phyloP scores from a whole-genome alignment of 2,888 invertebrate species.

The Cheilosia scutellata region DNA sequence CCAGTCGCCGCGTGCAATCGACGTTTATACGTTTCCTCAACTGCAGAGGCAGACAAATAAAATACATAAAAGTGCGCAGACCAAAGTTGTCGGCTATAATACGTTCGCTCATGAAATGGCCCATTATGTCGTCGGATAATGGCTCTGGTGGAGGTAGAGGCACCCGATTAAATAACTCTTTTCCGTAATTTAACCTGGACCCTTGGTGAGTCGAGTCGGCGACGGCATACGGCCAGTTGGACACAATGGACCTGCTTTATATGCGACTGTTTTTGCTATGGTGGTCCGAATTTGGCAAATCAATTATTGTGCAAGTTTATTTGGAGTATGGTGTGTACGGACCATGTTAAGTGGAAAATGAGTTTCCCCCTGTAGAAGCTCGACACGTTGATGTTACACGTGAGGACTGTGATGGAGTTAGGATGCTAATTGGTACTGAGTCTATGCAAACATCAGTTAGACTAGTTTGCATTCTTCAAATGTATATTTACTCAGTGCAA shows the following conservation, averaged over 20 bases:
- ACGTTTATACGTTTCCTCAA: neutral
- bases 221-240: neutral
- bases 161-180: constrained; percentile 23
- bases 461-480: neutral
- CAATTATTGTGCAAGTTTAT: constrained; percentile 61
- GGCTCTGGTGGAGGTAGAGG: constrained; percentile 3
- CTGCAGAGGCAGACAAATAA: constrained; percentile 43
- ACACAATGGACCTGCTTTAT: constrained; percentile 15
- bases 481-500: constrained; percentile 3
- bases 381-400: constrained; percentile 16
- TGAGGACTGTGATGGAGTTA: neutral
- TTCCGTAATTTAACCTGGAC: constrained; percentile 39
- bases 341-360: constrained; percentile 3
- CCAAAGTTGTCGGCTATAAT: constrained; percentile 14
- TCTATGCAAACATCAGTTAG: neutral
- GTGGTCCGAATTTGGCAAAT: constrained; percentile 67
- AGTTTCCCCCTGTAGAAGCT: constrained; percentile 8
- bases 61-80: constrained; percentile 23
- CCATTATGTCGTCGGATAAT: constrained; percentile 28
- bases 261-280: constrained; percentile 16
- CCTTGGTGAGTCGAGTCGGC: constrained; percentile 15
- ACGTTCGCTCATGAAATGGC: constrained; percentile 23
- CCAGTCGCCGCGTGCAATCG: neutral
- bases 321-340: neutral
- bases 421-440: neutral